Conservation (phyloP, 2,113 vertebrate genomes). For the Aegithalos caudatus region DNA sequence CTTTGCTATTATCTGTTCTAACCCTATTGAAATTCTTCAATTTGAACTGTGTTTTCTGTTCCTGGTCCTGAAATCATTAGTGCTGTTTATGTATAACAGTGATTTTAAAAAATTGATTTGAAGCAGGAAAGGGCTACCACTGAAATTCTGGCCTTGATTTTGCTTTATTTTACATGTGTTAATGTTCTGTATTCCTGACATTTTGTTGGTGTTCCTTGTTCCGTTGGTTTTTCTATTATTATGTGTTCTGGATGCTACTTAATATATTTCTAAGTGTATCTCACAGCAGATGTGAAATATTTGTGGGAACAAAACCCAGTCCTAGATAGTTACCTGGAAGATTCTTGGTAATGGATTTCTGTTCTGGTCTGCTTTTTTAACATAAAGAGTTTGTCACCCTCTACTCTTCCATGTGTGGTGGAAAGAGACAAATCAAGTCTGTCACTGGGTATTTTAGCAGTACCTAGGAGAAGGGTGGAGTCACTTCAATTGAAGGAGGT, state of each 20-base stretch:
- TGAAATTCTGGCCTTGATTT: background rate
- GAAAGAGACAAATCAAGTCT: background rate
- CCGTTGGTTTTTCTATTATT: background rate
- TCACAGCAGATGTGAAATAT: background rate
- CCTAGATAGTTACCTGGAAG: background rate
- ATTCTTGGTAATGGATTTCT: background rate
- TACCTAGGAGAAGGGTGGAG: background rate
- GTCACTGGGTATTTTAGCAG: background rate
- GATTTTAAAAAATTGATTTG: fast-evolving
- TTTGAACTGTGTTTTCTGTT: background rate
- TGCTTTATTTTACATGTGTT: background rate
- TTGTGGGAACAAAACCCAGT: background rate
- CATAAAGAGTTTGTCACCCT: background rate
- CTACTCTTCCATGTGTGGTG: background rate
- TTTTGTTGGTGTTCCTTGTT: background rate
- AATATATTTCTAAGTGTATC: background rate
- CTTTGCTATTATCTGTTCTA: background rate
- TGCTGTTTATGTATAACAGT: background rate
- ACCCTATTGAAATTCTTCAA: background rate
- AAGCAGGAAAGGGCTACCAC: background rate
- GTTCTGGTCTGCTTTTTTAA: background rate
- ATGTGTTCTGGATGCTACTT: background rate
- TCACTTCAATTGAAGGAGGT: background rate
- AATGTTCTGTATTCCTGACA: background rate
- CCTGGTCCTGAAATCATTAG: background rate